Conservation (phyloP, 2,797 vertebrate genomes). For the Artibeus lituratus region DNA sequence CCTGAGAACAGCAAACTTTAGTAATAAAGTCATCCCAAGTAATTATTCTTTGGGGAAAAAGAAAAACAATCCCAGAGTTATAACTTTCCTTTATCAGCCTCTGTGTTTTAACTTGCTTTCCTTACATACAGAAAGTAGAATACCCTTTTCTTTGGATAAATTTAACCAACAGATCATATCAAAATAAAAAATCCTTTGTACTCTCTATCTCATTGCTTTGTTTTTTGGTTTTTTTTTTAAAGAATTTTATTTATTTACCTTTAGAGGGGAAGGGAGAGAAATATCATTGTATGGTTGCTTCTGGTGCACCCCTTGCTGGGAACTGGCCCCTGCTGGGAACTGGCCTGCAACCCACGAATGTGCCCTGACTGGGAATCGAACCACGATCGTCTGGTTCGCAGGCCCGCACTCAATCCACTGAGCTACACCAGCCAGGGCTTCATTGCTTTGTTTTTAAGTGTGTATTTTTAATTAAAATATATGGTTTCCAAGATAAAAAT, state of each 20-base stretch:
- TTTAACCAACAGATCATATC: background rate
- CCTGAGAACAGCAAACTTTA: slow-evolving; percentile 5
- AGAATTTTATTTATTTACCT: too few relatives aligned
- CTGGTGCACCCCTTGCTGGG: too few relatives aligned
- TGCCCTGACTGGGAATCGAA: too few relatives aligned
- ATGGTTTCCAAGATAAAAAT: background rate
- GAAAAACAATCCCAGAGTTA: background rate
- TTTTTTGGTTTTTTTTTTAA: background rate
- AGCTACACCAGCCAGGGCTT: too few relatives aligned
- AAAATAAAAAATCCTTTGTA: slow-evolving; percentile 2
- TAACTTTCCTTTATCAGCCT: background rate
- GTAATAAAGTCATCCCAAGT: background rate
- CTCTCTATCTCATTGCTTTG: background rate
- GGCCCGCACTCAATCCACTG: too few relatives aligned
- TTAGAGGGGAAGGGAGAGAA: too few relatives aligned
- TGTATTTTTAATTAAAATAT: background rate
- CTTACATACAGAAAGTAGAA: slow-evolving; percentile 1
- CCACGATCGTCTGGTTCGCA: too few relatives aligned
- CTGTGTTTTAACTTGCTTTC: background rate
- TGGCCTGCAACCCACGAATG: too few relatives aligned
- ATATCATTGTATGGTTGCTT: too few relatives aligned
- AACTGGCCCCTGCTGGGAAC: too few relatives aligned
- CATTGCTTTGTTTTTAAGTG: background rate
- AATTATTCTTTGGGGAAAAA: background rate
- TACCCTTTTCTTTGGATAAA: background rate